Percentiles rank a stretch among this genome's conserved stretches.
Evolutionary conservation across 2,797 vertebrate genomes (phyloP).

Genomic region (Cirrhinus mrigala): DNA sequence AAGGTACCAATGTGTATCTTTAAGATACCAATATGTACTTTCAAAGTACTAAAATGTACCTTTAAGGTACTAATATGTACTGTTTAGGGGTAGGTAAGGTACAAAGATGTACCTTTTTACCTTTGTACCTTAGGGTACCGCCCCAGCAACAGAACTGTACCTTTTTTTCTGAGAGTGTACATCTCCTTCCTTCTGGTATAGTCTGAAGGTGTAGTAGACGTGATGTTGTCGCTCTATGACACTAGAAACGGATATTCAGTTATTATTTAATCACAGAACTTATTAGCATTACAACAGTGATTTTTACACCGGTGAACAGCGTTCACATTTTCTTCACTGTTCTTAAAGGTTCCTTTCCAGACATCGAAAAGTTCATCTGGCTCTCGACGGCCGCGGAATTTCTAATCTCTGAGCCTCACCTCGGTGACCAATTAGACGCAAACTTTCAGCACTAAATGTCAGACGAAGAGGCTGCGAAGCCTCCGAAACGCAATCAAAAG

Average conservation of each 20-base stretch:
- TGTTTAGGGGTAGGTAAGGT: too few relatives aligned
- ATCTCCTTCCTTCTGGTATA: too few relatives aligned
- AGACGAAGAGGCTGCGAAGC: constrained; percentile 10
- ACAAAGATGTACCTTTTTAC: too few relatives aligned
- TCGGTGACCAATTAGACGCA: constrained; percentile 36
- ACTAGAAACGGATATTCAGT: background rate
- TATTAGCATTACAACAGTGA: background rate
- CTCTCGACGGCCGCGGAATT: background rate
- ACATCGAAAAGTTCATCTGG: background rate
- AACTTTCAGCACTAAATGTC: constrained; percentile 31
- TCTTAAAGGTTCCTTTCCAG: background rate
- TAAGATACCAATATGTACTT: too few relatives aligned
- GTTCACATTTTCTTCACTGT: background rate
- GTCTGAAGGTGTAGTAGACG: too few relatives aligned
- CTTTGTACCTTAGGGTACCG: too few relatives aligned
- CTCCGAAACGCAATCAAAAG: background rate
- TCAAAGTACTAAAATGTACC: too few relatives aligned
- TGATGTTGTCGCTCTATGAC: too few relatives aligned
- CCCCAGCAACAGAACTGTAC: too few relatives aligned
- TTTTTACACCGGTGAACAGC: background rate
- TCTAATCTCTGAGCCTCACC: constrained; percentile 30
- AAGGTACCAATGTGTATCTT: too few relatives aligned
- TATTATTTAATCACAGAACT: background rate
- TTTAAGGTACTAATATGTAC: too few relatives aligned
- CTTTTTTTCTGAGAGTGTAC: too few relatives aligned